A percentile compares a stretch with the other conserved stretches of the same genome.
Conservation (phyloP, 2,888 invertebrate genomes). For the Volucella zonaria region DNA sequence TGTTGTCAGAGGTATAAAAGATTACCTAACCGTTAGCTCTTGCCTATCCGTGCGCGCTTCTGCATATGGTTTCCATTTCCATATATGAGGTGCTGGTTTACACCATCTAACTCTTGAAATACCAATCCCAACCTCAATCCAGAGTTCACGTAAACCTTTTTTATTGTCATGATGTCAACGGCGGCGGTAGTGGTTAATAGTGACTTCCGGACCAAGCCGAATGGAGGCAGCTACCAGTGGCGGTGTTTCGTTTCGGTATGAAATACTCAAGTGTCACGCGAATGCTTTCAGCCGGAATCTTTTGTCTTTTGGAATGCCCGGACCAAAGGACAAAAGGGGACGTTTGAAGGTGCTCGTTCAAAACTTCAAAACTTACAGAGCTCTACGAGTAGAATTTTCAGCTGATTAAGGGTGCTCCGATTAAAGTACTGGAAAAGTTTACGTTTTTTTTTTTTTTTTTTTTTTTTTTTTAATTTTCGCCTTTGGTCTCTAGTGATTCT, state of each 20-base stretch:
- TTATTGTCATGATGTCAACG: constrained; percentile 71
- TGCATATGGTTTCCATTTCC: constrained; percentile 61
- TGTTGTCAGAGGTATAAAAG: constrained; percentile 73
- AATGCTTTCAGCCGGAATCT: constrained; percentile 68
- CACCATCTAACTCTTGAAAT: background rate
- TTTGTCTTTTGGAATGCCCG: constrained; percentile 58
- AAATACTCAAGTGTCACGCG: constrained; percentile 72
- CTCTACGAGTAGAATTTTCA: constrained; percentile 38
- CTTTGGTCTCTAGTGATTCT: background rate
- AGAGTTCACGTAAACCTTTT: constrained; percentile 12
- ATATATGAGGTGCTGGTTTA: constrained; percentile 12
- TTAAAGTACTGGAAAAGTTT: constrained; percentile 62
- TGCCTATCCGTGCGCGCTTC: constrained; percentile 55
- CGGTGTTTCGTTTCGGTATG: constrained; percentile 64
- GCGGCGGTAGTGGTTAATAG: constrained; percentile 72
- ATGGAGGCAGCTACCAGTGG: constrained; percentile 31
- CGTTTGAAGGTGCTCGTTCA: constrained; percentile 67
- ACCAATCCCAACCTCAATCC: background rate
- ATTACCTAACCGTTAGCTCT: constrained; percentile 70
- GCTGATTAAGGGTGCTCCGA: constrained; percentile 65
- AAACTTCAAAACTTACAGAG: constrained; percentile 64
- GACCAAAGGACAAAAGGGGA: constrained; percentile 45
- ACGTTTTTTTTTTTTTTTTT: constrained; percentile 35
- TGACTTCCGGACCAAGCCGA: constrained; percentile 60
- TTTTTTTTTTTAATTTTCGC: background rate